Base-by-base conservation (phyloP, 2,888 invertebrate genomes). In the Xanthia togata region DNA sequence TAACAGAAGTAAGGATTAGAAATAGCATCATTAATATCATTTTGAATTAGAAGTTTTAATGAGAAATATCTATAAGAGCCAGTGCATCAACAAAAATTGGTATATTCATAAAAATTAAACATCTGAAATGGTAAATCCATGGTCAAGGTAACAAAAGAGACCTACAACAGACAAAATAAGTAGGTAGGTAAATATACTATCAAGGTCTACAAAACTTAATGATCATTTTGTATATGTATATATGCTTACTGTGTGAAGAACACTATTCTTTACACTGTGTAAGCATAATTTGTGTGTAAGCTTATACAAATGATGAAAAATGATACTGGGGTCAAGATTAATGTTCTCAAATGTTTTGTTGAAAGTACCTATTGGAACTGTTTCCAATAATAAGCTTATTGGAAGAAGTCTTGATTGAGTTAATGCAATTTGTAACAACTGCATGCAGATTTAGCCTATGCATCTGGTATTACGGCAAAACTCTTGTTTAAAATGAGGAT, bases 311-410 rank as follows among this genome's bases (percentile, higher is more conserved):
- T 82, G 57, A 78, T 57, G 47, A 26, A 65, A 70, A 77, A 41
- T 70, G 2, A 63, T 70, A 53, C 73, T 59, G n/a, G 47, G 62
- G 59, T 70, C 63, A 79, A 70, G 62, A 83, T 26, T 55, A 17
- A 50, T 59, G 38, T 35, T 63, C 35, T 69, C n/a, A 70, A 67
- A 62, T 70, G 12, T 35, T 44, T 31, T 35, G 4, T 53, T 35
- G 4, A 67, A 12, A 23, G 14, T 20, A 44, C 26, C 26, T 68
- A 41, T 67, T 73, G n/a, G 57, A 53, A 17, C 57, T 47, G 57
- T 31, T 82, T 85, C 64, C 23, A 78, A 82, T 78, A 59, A 55
- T 62, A 85, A 82, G 64, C 82, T 41, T 72, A 72, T 85, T 85
- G 44, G 70, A 78, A n/a, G 8, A 82, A 8, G 2, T 71, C 20